Base-by-base conservation (phyloP, 2,797 vertebrate genomes). In the Bradypodion ventrale region DNA sequence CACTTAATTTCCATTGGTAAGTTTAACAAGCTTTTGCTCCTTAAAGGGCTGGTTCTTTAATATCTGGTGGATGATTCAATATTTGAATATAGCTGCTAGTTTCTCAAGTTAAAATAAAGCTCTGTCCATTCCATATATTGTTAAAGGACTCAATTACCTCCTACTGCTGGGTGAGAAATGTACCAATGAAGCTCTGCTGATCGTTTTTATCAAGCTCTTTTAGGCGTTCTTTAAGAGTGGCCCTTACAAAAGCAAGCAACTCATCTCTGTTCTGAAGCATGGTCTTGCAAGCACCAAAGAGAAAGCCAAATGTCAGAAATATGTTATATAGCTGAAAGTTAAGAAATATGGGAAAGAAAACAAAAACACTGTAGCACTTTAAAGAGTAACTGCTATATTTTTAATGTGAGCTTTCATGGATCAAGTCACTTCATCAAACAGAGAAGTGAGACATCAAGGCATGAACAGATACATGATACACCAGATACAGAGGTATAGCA, bases 261-360 rank as follows among this genome's bases (percentile, higher is more conserved):
- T 80, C 70, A 1, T 35, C 5, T 59, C 13, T n/a, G 56, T 85
- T 80, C 0, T 80, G 23, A 42, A 68, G 21, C 29, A 75, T 5
- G 10, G 37, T 85, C 49, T 68, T 80, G 3, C 0, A 69, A 75
- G 19, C 78, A 35, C 23, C 70, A 32, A 21, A 56, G n/a, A 86
- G 74, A 10, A 82, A 82, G 7, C 84, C 73, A 29, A 86, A 19
- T 2, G 35, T 42, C 60, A 65, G 79, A 69, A 85, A 85, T 5
- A 69, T 44, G 42, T 81, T 85, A n/a, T n/a, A 85, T 1, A 81
- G 1, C 84, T 85, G 82, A 59, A 80, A 85, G 52, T 19, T n/a
- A 56, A 16, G 21, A 56, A 56, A 16, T 56, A 56, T n/a, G 21
- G 52, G 52, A 19, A 56, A 19, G 52, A 19, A n/a, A n/a, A n/a